These are phyloP conservation scores for Urocolius indicus DNA, from an alignment of 2,113 vertebrate genomes.

Conservation along the genomic window DNA sequence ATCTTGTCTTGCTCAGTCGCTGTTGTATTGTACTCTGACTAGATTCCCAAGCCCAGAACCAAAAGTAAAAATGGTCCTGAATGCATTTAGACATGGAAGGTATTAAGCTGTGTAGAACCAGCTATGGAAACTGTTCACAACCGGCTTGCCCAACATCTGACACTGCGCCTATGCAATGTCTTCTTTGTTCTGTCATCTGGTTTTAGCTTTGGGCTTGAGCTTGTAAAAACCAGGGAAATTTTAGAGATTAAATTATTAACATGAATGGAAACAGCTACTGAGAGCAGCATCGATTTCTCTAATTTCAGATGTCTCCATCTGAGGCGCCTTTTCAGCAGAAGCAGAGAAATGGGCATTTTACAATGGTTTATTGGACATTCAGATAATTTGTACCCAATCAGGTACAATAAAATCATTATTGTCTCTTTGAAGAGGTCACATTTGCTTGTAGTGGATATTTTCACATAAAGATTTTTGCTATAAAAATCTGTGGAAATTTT, in stretches of 20 bases:
- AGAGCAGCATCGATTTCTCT: neutral
- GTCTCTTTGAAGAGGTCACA: neutral
- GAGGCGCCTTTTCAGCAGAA: neutral
- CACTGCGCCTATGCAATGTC: too few species aligned
- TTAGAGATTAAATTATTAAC: neutral
- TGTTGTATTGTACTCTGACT: neutral
- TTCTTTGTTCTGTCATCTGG: fast-evolving
- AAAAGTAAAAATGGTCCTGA: neutral
- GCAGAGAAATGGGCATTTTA: neutral
- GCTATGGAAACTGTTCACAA: neutral
- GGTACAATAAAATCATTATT: too few species aligned
- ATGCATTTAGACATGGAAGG: neutral
- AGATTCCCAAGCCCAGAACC: neutral
- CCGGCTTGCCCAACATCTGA: fast-evolving
- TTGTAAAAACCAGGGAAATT: neutral
- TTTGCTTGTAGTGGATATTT: neutral
- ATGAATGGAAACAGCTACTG: neutral
- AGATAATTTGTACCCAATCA: neutral
- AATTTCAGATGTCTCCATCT: neutral
- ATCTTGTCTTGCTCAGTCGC: neutral
- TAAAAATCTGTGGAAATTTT: neutral
- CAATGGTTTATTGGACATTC: neutral
- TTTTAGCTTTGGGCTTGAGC: neutral
- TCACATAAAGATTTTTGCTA: neutral
- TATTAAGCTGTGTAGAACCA: neutral